phyloP scores from a whole-genome alignment of 1,140 invertebrate genomes.

The Scaptodrosophila lebanonensis region DNA sequence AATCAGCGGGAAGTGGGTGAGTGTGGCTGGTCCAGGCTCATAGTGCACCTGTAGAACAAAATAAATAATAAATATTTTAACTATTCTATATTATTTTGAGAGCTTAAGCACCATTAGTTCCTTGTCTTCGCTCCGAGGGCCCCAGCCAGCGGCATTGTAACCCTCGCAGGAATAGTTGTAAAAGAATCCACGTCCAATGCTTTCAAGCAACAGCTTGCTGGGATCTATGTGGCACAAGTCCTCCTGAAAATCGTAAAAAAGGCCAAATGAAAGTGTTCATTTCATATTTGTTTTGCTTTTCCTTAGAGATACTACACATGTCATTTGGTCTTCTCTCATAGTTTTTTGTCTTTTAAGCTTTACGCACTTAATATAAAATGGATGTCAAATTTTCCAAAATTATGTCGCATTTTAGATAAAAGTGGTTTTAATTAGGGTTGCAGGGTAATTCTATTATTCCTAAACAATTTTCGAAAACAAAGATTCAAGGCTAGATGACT shows the following conservation, averaged over 20 bases:
- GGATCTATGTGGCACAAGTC: slow-evolving; percentile 90
- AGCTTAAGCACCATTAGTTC: slow-evolving; percentile 81
- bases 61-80: background rate
- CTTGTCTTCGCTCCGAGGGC: slow-evolving; percentile 83
- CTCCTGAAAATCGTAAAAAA: slow-evolving; percentile 32
- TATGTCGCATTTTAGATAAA: no score
- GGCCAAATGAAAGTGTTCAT: background rate
- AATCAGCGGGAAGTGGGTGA: slow-evolving; percentile 84
- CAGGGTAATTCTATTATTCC: no score
- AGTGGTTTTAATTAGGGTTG: no score
- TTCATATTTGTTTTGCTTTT: no score
- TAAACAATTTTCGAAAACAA: no score
- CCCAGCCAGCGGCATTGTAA: slow-evolving; percentile 91
- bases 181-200: slow-evolving; percentile 89
- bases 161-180: slow-evolving; percentile 95
- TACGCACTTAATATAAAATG: no score
- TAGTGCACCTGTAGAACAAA: slow-evolving; percentile 76
- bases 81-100: no score
- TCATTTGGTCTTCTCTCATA: no score
- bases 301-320: no score
- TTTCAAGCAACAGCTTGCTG: slow-evolving; percentile 87
- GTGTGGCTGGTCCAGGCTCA: slow-evolving; percentile 85
- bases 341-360: no score
- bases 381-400: no score
- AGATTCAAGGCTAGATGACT: no score